phyloP scores from a whole-genome alignment of 2,113 vertebrate genomes.

The Corvus hawaiiensis region DNA sequence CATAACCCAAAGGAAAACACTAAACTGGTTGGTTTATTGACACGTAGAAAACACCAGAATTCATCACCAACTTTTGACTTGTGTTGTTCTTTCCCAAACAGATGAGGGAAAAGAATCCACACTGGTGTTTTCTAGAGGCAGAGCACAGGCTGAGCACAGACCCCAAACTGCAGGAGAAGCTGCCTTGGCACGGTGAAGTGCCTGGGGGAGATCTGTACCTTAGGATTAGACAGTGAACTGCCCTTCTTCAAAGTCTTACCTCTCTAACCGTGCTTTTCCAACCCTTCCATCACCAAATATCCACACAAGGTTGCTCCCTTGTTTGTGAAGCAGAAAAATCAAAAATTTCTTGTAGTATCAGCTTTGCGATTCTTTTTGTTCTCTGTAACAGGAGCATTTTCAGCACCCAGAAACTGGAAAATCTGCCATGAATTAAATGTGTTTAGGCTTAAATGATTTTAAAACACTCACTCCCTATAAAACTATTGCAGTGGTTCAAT shows the following conservation, averaged over 20 bases:
- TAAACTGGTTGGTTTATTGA: background rate
- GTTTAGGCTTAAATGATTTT: background rate
- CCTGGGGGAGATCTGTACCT: background rate
- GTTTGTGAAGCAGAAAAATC: background rate
- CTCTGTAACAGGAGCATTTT: background rate
- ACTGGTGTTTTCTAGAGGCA: background rate
- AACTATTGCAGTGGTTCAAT: background rate
- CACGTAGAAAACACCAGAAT: background rate
- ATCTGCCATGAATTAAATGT: background rate
- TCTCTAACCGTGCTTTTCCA: background rate
- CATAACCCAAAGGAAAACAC: background rate
- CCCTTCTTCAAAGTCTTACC: background rate
- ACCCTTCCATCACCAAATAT: background rate
- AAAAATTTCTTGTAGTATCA: background rate
- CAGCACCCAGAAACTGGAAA: background rate
- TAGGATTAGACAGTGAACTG: background rate
- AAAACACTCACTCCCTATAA: background rate
- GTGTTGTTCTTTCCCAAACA: background rate
- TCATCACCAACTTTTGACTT: background rate
- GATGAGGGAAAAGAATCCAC: background rate
- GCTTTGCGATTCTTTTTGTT: background rate
- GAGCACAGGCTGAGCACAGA: background rate
- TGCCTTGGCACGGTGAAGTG: background rate
- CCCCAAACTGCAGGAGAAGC: background rate
- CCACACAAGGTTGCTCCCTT: background rate